Conservation (phyloP, 2,888 invertebrate species). For the Caenorhabditis sp. region DNA sequence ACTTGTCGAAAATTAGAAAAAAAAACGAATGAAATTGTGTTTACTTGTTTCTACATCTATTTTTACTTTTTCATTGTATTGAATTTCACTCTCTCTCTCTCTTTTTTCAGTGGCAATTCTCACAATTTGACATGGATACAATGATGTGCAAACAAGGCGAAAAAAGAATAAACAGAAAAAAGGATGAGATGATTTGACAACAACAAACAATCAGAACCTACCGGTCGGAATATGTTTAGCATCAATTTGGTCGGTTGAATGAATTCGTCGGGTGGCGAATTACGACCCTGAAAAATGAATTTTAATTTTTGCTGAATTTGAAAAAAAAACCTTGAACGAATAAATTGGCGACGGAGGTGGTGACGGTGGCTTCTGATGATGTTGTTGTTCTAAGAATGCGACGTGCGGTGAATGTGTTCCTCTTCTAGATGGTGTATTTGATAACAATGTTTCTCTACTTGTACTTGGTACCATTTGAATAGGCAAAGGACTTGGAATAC, state of each 20-base stretch:
- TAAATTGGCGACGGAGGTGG: constrained; percentile 40
- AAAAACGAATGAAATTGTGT: neutral
- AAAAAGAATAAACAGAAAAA: neutral
- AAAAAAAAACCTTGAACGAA: constrained; percentile 27
- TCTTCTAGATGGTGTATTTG: constrained; percentile 4
- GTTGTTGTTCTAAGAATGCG: neutral
- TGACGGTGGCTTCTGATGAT: constrained; percentile 18
- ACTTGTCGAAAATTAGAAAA: neutral
- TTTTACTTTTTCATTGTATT: constrained; percentile 1
- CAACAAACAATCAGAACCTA: constrained; percentile 18
- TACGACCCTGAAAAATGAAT: constrained; percentile 30
- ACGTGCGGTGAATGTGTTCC: neutral
- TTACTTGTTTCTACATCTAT: constrained; percentile 1
- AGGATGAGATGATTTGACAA: neutral
- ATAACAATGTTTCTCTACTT: constrained; percentile 37
- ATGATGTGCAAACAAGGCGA: no score
- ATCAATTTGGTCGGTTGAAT: constrained; percentile 48
- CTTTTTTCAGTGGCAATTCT: neutral
- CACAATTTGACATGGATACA: constrained; percentile 3
- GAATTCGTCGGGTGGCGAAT: constrained; percentile 53
- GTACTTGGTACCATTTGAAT: constrained; percentile 51
- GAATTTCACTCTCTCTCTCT: neutral
- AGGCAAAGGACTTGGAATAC: constrained; percentile 21
- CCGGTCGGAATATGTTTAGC: constrained; percentile 48
- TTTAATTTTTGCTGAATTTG: neutral